phyloP scores from a whole-genome alignment of 2,888 invertebrate genomes.

The Mimas tiliae region DNA sequence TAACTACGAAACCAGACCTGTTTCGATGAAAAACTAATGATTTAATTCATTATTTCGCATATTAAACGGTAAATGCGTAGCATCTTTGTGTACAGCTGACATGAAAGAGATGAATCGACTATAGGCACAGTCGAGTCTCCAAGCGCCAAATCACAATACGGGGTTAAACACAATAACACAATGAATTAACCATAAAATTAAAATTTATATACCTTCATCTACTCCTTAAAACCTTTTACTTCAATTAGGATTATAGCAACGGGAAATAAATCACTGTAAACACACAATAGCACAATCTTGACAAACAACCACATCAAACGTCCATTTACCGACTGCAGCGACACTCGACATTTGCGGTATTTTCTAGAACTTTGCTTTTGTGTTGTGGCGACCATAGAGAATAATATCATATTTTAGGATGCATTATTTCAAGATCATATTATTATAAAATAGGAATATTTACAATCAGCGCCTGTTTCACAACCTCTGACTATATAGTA shows the following conservation, averaged over 20 bases:
- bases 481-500: too few relatives aligned
- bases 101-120: slow-evolving; percentile 75
- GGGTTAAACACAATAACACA: slow-evolving; percentile 38
- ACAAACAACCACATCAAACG: slow-evolving; percentile 87
- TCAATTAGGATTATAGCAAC: slow-evolving; percentile 76
- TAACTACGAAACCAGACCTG: slow-evolving; percentile 45
- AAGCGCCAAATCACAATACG: slow-evolving; percentile 70
- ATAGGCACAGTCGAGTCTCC: slow-evolving; percentile 63
- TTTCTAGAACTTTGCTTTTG: slow-evolving; percentile 66
- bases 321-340: slow-evolving; percentile 88
- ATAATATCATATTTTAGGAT: slow-evolving; percentile 28
- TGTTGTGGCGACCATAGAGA: slow-evolving; percentile 66
- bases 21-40: slow-evolving; percentile 56
- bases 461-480: too few relatives aligned
- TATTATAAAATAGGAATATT: too few relatives aligned
- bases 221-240: slow-evolving; percentile 84
- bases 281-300: slow-evolving; percentile 87
- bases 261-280: slow-evolving; percentile 85
- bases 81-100: slow-evolving; percentile 83
- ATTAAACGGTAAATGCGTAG: slow-evolving; percentile 76
- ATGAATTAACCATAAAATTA: slow-evolving; percentile 47
- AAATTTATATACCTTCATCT: slow-evolving; percentile 85
- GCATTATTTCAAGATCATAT: too few relatives aligned
- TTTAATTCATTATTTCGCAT: slow-evolving; percentile 77
- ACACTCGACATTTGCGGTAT: slow-evolving; percentile 67